These are phyloP conservation scores for Zoanthus gigantus DNA, from an alignment of 92 coral and sea anemone genomes.

Conservation along the genomic window DNA sequence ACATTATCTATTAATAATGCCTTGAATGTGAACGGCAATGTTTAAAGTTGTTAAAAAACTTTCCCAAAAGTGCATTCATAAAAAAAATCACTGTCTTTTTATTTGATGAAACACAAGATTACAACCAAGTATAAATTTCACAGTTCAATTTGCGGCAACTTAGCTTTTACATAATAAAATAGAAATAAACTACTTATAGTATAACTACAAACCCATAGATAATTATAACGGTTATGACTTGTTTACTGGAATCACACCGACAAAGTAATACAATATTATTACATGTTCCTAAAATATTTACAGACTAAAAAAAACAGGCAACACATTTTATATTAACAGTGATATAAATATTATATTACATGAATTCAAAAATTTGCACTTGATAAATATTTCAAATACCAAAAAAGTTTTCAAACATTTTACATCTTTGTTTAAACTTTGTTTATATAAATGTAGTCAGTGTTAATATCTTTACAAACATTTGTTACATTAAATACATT, in stretches of 20 bases:
- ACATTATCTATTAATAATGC: slow-evolving; percentile 7
- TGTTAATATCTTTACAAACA: not conserved
- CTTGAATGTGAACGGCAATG: not conserved
- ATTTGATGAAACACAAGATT: slow-evolving; percentile 20
- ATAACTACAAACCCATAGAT: not conserved
- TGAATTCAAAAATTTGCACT: no score
- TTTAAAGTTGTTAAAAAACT: not conserved
- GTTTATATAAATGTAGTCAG: no score
- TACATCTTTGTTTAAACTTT: no score
- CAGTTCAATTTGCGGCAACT: not conserved
- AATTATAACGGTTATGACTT: no score
- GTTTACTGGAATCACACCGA: no score
- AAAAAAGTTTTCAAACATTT: no score
- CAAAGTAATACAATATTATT: no score
- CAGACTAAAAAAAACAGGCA: no score
- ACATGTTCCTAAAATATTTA: no score
- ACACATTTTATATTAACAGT: no score
- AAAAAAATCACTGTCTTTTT: not conserved
- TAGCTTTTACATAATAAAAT: not conserved
- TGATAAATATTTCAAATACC: no score
- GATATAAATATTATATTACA: no score
- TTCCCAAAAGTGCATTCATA: slow-evolving; percentile 23
- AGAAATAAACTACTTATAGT: not conserved
- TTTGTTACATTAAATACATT: slow-evolving; percentile 25
- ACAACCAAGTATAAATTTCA: slow-evolving; percentile 3